A percentile compares a stretch with the other conserved stretches of the same genome.
Evolutionary conservation across 2,113 vertebrate genomes (phyloP).

Genomic region (Clupea harengus): DNA sequence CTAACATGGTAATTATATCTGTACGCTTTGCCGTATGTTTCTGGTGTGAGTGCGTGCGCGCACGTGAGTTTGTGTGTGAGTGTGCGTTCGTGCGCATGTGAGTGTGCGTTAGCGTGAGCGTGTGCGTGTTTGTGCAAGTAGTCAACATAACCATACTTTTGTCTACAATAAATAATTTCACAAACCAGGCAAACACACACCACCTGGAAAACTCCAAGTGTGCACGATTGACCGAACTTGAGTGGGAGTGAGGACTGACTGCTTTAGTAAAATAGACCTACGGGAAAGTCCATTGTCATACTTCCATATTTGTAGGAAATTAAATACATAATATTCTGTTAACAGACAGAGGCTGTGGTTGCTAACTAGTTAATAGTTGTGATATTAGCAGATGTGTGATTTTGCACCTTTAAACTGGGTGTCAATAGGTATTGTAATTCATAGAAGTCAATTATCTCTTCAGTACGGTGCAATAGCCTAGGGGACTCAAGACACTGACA

Average conservation of each 20-base stretch:
- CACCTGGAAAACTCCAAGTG: not conserved
- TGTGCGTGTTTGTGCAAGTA: not conserved
- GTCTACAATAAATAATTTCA: not conserved
- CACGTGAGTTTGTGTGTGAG: not conserved
- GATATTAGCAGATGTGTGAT: not conserved
- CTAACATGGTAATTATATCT: too few relatives aligned
- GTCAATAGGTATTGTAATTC: not conserved
- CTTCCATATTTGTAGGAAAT: not conserved
- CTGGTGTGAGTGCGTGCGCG: not conserved
- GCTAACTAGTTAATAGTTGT: not conserved
- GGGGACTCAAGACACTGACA: too few relatives aligned
- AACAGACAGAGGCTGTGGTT: not conserved
- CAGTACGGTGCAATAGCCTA: too few relatives aligned
- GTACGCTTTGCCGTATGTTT: too few relatives aligned
- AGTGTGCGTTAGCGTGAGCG: not conserved
- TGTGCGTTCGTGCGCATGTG: not conserved
- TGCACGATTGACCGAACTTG: not conserved
- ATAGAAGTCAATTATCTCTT: not conserved
- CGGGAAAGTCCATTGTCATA: not conserved
- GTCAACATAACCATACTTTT: not conserved
- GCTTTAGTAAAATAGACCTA: not conserved
- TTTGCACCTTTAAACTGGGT: not conserved
- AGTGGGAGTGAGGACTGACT: not conserved
- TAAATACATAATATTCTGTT: not conserved
- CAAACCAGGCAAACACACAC: not conserved